Conservation (phyloP, 2,888 invertebrate genomes). For the Callinectes sapidus region DNA sequence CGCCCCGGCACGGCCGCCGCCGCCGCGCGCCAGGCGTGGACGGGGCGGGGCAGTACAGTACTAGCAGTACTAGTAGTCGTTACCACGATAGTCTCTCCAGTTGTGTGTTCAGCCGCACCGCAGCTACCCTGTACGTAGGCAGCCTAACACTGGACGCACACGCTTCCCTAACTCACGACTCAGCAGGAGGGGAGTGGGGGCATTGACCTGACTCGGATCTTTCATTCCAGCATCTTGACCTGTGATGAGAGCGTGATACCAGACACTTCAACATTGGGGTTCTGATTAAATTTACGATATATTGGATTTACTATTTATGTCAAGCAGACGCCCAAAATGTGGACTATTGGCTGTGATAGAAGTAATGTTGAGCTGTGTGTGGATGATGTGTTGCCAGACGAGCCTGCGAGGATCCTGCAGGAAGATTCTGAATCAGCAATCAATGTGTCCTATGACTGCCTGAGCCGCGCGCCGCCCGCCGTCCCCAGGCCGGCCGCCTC, state of each 20-base stretch:
- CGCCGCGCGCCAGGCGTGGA: constrained; percentile 14
- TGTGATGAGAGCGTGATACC: constrained; percentile 70
- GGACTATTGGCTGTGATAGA: constrained; percentile 71
- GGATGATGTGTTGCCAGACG: constrained; percentile 63
- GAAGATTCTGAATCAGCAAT: constrained; percentile 68
- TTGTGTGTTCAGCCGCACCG: constrained; percentile 68
- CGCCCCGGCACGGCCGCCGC: background rate
- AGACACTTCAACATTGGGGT: constrained; percentile 54
- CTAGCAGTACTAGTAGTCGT: constrained; percentile 47
- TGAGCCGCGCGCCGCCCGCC: constrained; percentile 52
- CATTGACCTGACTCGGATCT: constrained; percentile 69
- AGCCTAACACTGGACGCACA: constrained; percentile 66
- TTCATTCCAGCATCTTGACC: constrained; percentile 71
- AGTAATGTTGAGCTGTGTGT: constrained; percentile 62
- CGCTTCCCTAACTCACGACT: constrained; percentile 65
- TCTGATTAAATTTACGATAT: constrained; percentile 62
- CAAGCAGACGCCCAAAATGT: constrained; percentile 65
- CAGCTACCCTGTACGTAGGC: constrained; percentile 62
- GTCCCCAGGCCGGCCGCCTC: background rate
- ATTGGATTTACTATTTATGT: constrained; percentile 61
- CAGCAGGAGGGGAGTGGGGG: constrained; percentile 64
- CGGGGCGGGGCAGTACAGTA: background rate
- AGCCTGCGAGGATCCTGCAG: constrained; percentile 54
- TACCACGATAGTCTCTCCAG: constrained; percentile 66
- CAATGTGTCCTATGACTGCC: constrained; percentile 70